Evolutionary conservation across 2,113 vertebrate species (phyloP).

Genomic region (Ameiurus melas): DNA sequence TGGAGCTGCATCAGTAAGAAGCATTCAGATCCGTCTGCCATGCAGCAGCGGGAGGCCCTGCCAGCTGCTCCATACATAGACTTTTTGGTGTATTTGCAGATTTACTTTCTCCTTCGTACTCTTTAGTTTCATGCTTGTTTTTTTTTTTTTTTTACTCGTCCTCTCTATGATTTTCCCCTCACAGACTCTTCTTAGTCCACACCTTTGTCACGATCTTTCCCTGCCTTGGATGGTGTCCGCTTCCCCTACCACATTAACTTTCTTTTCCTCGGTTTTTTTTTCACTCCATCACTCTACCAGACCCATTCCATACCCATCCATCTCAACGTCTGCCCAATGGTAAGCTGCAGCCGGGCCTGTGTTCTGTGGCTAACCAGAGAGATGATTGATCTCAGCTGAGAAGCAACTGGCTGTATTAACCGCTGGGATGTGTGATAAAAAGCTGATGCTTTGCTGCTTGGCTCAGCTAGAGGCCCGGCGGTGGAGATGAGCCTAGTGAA

Average conservation of each 20-base stretch:
- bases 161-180: neutral
- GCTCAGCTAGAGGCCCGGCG: constrained; percentile 33
- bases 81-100: constrained; percentile 12
- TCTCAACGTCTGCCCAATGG: constrained; percentile 20
- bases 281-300: constrained; percentile 20
- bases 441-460: constrained; percentile 54
- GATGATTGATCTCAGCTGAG: constrained; percentile 56
- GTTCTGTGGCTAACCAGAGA: constrained; percentile 62
- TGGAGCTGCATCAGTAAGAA: constrained; percentile 63
- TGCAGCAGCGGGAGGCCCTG: constrained; percentile 51
- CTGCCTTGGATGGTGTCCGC: neutral
- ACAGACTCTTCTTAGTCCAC: neutral
- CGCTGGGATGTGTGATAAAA: constrained; percentile 60
- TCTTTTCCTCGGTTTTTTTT: constrained; percentile 33
- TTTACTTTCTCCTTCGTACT: neutral
- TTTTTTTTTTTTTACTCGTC: neutral
- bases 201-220: neutral
- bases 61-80: constrained; percentile 31
- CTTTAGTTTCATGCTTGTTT: neutral
- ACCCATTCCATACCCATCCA: constrained; percentile 6
- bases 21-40: constrained; percentile 56
- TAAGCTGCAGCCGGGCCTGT: constrained; percentile 47
- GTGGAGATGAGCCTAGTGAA: constrained; percentile 55
- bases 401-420: constrained; percentile 51
- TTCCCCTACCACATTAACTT: constrained; percentile 1